A percentile compares a stretch with the other conserved stretches of the same genome.
phyloP scores from a whole-genome alignment of 2,888 invertebrate species.

The Luperina testacea region DNA sequence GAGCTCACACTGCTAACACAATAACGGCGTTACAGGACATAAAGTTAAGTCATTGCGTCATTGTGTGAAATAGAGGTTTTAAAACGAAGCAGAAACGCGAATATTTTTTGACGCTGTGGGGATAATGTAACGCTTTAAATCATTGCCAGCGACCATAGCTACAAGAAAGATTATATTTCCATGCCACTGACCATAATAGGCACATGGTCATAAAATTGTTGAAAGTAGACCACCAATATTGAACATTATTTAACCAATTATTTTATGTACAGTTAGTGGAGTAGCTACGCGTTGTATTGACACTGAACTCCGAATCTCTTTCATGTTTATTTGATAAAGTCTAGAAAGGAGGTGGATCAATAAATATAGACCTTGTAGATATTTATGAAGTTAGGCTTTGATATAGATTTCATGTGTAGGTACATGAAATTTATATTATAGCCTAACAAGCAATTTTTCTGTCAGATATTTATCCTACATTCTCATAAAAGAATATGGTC shows the following conservation, averaged over 20 bases:
- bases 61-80: background rate
- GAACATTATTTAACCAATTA: conserved; percentile 46
- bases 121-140: background rate
- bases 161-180: background rate
- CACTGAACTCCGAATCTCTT: conserved; percentile 18
- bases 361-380: conserved; percentile 19
- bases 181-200: conserved; percentile 5
- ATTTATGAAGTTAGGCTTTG: conserved; percentile 20
- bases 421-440: too few relatives aligned
- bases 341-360: conserved; percentile 25
- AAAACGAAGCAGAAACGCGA: background rate
- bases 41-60: background rate
- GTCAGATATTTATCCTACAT: background rate
- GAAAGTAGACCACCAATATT: conserved; percentile 48
- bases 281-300: conserved; percentile 11
- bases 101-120: background rate
- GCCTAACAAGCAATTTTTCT: background rate
- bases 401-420: conserved; percentile 3
- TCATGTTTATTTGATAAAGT: conserved; percentile 36
- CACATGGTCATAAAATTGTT: conserved; percentile 52
- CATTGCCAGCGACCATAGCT: background rate
- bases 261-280: conserved; percentile 9
- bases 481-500: background rate
- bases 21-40: background rate
- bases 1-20: background rate